Base-by-base conservation (phyloP, 2,888 invertebrate species). In the Watsonalla cultraria region DNA sequence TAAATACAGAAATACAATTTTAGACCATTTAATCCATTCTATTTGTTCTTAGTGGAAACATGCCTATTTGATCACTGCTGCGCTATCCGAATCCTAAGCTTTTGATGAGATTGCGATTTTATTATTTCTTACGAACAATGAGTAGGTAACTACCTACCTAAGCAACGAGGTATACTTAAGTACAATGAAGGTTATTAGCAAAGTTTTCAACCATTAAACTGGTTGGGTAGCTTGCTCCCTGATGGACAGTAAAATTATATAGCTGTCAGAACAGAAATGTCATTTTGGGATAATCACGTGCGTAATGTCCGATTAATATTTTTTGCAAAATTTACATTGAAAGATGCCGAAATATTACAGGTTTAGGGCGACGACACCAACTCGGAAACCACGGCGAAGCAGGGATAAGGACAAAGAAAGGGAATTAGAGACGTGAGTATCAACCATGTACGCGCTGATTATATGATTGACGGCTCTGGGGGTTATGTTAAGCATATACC, bases 291-390 rank as follows among this genome's bases (percentile, higher is more conserved):
- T 51, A 57, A 52, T 52, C 53, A 56, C 52, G 58, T 55, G 58
- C 57, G 53, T 55, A 8, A 57, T 53, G 51, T 60, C 49, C 35
- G 34, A 54, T 42, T 57, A 63, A 66, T 60, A 64, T 77, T 74
- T 79, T 79, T 76, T 79, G 54, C 76, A 60, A 84, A 86, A 84
- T 83, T 86, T 68, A 62, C 55, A 61, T 80, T 75, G 70, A 72
- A 86, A 68, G 58, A 89, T 89, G 89, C 89, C 89, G 68, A 89
- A 89, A 74, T 89, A 86, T 62, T 89, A 89, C 60, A 84, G 89
- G 63, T 89, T 86, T 60, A 80, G 87, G 66, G 81, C 85, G 45
- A 84, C 82, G 15, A 78, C 84, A 46, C 86, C 86, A 24, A 74
- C 77, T 54, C 76, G 84, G 46, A 87, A 82, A 71, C 66, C 74